Conservation (phyloP, 2,113 vertebrate genomes). For the Plecotus auritus region DNA sequence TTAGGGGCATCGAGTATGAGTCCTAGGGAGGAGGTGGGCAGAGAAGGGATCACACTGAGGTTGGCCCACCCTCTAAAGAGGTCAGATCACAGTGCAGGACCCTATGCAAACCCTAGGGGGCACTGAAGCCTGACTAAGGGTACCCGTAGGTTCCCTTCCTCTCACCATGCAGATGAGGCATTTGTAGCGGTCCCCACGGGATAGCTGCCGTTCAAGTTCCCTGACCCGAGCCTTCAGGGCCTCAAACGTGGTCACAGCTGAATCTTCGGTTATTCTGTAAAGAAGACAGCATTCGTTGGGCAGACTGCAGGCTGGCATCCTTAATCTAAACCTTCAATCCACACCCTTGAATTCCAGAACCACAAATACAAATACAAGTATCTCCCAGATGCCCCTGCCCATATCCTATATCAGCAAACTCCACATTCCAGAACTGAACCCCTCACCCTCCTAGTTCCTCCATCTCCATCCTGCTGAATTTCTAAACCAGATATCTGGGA, state of each 20-base stretch:
- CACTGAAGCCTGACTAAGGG: background rate
- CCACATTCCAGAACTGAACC: background rate
- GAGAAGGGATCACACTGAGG: slow-evolving; percentile 33
- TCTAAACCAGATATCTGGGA: background rate
- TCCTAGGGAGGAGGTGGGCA: slow-evolving; percentile 85
- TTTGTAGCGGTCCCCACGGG: slow-evolving; percentile 98
- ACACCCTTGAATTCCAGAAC: background rate
- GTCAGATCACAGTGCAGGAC: background rate
- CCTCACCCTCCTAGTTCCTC: background rate
- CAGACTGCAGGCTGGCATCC: background rate
- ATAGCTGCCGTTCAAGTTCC: slow-evolving; percentile 98
- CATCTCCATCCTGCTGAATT: background rate
- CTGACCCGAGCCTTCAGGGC: slow-evolving; percentile 98
- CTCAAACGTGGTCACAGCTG: slow-evolving; percentile 96
- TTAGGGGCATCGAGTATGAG: slow-evolving; percentile 97
- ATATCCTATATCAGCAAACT: background rate
- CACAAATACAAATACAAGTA: too few species aligned
- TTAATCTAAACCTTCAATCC: background rate
- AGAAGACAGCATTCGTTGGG: slow-evolving; percentile 12
- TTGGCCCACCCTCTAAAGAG: background rate
- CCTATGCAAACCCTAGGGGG: background rate
- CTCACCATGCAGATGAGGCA: slow-evolving; percentile 99
- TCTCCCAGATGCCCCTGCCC: background rate
- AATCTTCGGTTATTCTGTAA: slow-evolving; percentile 96
- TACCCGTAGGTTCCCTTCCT: background rate